A percentile compares a stretch with the other conserved stretches of the same genome.
phyloP scores from a whole-genome alignment of 1,140 invertebrate genomes.

The Diorhabda sublineata region DNA sequence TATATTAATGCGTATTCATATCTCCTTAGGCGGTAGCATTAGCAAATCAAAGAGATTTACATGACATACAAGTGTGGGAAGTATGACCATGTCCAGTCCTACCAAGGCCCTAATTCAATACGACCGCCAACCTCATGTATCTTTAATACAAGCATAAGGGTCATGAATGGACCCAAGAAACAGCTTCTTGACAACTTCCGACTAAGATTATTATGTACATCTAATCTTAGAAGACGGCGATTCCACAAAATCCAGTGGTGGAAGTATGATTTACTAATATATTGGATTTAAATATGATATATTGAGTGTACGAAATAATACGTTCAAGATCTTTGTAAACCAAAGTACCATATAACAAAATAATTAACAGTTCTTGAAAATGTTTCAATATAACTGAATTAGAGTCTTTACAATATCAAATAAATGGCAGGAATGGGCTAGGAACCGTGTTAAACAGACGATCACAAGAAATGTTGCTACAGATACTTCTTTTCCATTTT shows the following conservation, averaged over 20 bases:
- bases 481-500: too few species aligned
- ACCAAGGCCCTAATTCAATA: slow-evolving; percentile 6
- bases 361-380: too few species aligned
- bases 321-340: too few species aligned
- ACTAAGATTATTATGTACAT: slow-evolving; percentile 24
- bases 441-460: too few species aligned
- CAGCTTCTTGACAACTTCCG: slow-evolving; percentile 30
- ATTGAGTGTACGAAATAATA: too few species aligned
- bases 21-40: slow-evolving; percentile 29
- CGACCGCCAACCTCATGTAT: slow-evolving; percentile 23
- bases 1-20: slow-evolving; percentile 36
- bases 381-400: too few species aligned
- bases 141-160: slow-evolving; percentile 27
- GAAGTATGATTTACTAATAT: background rate
- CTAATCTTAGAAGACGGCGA: slow-evolving; percentile 16
- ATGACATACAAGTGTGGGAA: slow-evolving; percentile 28
- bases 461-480: too few species aligned
- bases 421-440: too few species aligned
- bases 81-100: slow-evolving; percentile 7
- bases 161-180: slow-evolving; percentile 24
- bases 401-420: too few species aligned
- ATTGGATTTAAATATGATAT: too few species aligned
- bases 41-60: slow-evolving; percentile 34
- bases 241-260: background rate
- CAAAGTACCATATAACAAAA: too few species aligned